These are phyloP conservation scores for Pachycephus smyrnensis DNA, from an alignment of 2,888 invertebrate genomes.

Conservation along the genomic window DNA sequence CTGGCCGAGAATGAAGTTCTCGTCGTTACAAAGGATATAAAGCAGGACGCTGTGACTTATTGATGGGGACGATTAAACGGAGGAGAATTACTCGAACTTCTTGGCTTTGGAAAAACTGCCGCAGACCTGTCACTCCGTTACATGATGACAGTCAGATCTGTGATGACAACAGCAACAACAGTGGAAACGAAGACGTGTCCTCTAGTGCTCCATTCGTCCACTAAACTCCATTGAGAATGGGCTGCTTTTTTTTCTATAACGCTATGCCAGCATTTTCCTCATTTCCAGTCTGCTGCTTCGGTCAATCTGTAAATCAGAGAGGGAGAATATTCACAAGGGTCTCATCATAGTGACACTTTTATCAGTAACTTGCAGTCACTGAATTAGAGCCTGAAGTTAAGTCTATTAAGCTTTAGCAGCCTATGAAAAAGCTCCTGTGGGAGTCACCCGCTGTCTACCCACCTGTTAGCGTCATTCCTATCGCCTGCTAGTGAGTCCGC, in stretches of 20 bases:
- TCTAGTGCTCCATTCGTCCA: neutral
- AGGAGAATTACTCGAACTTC: neutral
- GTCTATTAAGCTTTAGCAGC: neutral
- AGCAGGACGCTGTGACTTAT: neutral
- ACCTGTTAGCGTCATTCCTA: neutral
- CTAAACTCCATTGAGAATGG: neutral
- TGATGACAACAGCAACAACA: neutral
- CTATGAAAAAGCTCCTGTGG: neutral
- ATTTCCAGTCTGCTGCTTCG: neutral
- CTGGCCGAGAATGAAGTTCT: neutral
- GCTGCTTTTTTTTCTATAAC: neutral
- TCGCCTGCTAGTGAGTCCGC: neutral
- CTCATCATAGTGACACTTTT: neutral
- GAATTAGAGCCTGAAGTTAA: neutral
- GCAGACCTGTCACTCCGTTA: neutral
- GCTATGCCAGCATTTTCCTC: too few relatives aligned
- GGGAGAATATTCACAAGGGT: neutral
- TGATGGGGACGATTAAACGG: neutral
- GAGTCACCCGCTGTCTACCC: neutral
- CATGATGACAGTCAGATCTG: neutral
- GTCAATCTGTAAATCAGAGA: neutral
- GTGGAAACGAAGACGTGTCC: neutral
- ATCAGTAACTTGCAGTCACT: neutral
- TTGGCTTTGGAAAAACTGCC: neutral
- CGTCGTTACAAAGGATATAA: neutral